Evolutionary conservation across 2,113 vertebrate species (phyloP), one percentile per base, ranked within the genome.

Genomic region (Coracopsis vasa): DNA sequence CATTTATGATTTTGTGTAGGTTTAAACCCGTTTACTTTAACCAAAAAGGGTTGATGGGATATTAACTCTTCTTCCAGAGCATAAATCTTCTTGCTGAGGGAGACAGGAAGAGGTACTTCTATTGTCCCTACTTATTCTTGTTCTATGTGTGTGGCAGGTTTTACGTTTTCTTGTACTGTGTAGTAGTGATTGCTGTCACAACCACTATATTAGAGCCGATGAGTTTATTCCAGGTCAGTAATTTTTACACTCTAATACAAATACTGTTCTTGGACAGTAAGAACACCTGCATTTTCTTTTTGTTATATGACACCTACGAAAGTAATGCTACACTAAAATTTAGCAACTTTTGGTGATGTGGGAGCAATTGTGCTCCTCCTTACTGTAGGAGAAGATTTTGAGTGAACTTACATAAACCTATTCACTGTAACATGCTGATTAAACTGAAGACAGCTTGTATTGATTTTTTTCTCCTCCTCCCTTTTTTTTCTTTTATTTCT

Each of bases 401-500:
- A 35, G 56, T 35, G 56, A 35, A 24, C 33, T 94, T 95, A 96
- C 95, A 96, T 97, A 96, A 94, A 95, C 94, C 78, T 90, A 90
- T 95, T 93, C 91, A 90, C 94, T 91, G 88, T 92, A 97, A 96
- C 96, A 81, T 92, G 96, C 94, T 94, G 91, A 71, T 94, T 97
- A 95, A 95, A 95, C 71, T 82, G 95, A 93, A 97, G 94, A 96
- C 94, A 96, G 86, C 84, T 83, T 35, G 47, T 96, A 95, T 95
- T 94, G 96, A 97, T 97, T 97, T 96, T 95, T 77, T 64, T 66
- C 75, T 58, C 23, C 72, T 70, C 29, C 47, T 75, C 6, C 2
- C 62, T 31, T 41, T 53, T 51, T 45, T 45, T 47, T 11, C n/a
- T 33, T n/a, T 48, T 20, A 37, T 93, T 94, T 88, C 88, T 95